Evolutionary conservation across 2,888 invertebrate species (phyloP).

Genomic region (Belgica antarctica): DNA sequence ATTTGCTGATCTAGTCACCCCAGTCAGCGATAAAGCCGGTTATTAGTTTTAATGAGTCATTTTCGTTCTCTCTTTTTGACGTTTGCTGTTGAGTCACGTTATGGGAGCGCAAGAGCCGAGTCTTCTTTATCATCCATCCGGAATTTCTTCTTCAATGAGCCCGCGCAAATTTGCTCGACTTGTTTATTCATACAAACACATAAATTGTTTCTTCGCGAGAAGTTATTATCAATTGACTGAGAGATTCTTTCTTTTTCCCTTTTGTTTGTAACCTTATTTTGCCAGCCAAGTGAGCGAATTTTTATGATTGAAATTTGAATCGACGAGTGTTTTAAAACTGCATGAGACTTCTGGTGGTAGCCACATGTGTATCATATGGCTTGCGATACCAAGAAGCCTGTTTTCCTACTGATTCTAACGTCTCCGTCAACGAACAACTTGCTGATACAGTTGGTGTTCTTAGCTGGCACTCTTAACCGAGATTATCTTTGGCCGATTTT

Average conservation of each 20-base stretch:
- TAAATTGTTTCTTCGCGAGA: slow-evolving; percentile 8
- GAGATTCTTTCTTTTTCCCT: not conserved
- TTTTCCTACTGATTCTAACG: slow-evolving; percentile 8
- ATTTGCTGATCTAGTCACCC: not conserved
- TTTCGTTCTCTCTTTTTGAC: not conserved
- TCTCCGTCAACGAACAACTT: not conserved
- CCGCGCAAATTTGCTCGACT: slow-evolving; percentile 27
- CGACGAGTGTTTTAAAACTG: not conserved
- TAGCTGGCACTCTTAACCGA: not conserved
- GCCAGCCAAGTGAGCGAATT: not conserved
- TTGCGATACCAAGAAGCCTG: not conserved
- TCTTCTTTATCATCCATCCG: not conserved
- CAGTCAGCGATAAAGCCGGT: not conserved
- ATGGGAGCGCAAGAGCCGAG: not conserved
- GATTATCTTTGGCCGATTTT: not conserved
- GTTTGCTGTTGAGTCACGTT: not conserved
- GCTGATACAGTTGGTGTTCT: slow-evolving; percentile 9
- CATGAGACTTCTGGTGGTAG: slow-evolving; percentile 12
- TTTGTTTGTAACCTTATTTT: slow-evolving; percentile 11
- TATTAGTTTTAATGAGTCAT: slow-evolving; percentile 16
- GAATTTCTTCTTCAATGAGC: slow-evolving; percentile 36
- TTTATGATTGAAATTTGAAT: not conserved
- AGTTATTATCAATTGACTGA: not conserved
- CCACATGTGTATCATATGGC: not conserved
- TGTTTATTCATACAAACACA: slow-evolving; percentile 11